Evolutionary conservation across 2,113 vertebrate species (phyloP).

Genomic region (Pelvicachromis taeniatus): DNA sequence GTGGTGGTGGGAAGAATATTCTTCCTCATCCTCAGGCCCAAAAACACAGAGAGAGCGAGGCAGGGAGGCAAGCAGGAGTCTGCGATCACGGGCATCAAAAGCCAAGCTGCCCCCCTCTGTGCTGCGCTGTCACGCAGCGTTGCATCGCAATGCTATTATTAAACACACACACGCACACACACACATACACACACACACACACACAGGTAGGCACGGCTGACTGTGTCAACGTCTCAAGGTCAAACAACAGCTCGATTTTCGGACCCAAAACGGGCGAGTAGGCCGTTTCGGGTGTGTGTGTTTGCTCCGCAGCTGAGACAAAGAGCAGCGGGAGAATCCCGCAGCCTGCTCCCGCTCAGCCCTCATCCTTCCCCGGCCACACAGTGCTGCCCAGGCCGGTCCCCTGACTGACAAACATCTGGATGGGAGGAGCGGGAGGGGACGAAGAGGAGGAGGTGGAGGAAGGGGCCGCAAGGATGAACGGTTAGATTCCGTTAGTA

Average conservation of each 20-base stretch:
- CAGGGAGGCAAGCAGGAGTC: background rate
- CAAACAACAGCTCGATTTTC: slow-evolving; percentile 37
- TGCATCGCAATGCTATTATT: slow-evolving; percentile 29
- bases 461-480: slow-evolving; percentile 37
- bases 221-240: slow-evolving; percentile 69
- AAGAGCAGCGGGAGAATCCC: slow-evolving; percentile 45
- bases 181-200: background rate
- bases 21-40: slow-evolving; percentile 30
- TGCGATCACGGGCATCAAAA: slow-evolving; percentile 9
- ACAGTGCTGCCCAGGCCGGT: slow-evolving; percentile 35
- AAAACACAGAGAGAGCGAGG: background rate
- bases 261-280: background rate
- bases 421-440: slow-evolving; percentile 61
- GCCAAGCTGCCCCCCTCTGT: background rate
- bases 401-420: slow-evolving; percentile 60
- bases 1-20: background rate
- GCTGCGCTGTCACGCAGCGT: slow-evolving; percentile 37
- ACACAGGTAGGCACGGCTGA: slow-evolving; percentile 21
- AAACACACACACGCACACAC: background rate
- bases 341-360: slow-evolving; percentile 33
- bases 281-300: background rate
- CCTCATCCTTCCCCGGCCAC: slow-evolving; percentile 38
- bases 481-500: slow-evolving; percentile 60
- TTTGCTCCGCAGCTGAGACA: slow-evolving; percentile 21
- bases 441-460: background rate